Conservation (phyloP, 2,888 invertebrate genomes). For the Philhelius pedissequus region DNA sequence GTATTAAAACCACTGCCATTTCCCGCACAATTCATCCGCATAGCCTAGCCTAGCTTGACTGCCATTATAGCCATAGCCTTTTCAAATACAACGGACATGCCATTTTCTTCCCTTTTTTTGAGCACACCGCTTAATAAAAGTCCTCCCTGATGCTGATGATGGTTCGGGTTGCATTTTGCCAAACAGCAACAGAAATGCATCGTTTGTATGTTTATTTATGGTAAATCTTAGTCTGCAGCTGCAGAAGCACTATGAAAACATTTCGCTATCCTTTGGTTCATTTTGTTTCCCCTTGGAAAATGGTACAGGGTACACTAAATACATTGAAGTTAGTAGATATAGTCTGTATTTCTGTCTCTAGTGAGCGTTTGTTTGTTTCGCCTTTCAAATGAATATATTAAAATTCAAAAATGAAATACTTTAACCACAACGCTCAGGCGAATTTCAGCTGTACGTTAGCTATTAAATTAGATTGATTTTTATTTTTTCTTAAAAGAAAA, state of each 20-base stretch:
- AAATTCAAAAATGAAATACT: constrained; percentile 47
- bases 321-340: neutral
- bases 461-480: no score
- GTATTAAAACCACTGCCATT: neutral
- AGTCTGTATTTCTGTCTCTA: neutral
- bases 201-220: constrained; percentile 37
- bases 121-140: constrained; percentile 6
- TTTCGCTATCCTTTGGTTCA: constrained; percentile 41
- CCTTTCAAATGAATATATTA: constrained; percentile 50
- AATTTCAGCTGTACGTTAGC: no score
- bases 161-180: constrained; percentile 16
- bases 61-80: neutral
- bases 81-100: neutral
- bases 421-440: no score
- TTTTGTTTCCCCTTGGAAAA: neutral
- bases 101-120: neutral
- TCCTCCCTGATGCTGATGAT: neutral
- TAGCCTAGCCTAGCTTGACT: no score
- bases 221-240: constrained; percentile 20
- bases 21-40: no score
- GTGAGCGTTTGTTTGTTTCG: constrained; percentile 29
- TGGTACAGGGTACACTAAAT: neutral
- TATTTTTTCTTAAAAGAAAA: no score
- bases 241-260: constrained; percentile 31
- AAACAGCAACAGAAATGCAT: neutral